Evolutionary conservation across 2,113 vertebrate species (phyloP), one percentile per base, ranked within the genome.

Genomic region (Oceanites oceanicus): DNA sequence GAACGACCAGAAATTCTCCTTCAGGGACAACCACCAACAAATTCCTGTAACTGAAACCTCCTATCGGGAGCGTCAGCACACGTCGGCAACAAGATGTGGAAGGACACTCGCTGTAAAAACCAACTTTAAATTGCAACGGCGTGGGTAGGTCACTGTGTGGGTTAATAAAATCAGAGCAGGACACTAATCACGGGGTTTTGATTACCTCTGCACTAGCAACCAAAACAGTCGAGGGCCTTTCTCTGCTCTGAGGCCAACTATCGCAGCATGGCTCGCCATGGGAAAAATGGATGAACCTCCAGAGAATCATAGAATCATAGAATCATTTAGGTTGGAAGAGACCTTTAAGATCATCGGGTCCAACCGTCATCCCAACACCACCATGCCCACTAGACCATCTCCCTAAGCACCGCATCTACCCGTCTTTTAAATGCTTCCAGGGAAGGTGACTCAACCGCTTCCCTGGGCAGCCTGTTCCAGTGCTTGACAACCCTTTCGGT

Each of bases 141-240:
- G 4, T 17, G 44, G 44, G 50, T 5, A 32, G 81, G 52, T 34
- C 36, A 15, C n/a, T 8, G 32, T 5, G n/a, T 0, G 5, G 81
- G 73, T 42, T 23, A 10, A 23, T 9, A 6, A 32, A 36, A 34
- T 7, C 40, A 19, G 56, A 52, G 38, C 15, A 30, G 59, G 81
- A 38, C 17, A 6, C 9, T 6, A 13, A 16, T 3, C 7, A 7
- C 1, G 1, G 26, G 27, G 22, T 1, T 44, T 27, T 13, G 25
- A 16, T 52, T 13, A 55, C 26, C 18, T 38, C 81, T 8, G 19
- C 34, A 11, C 11, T 1, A 32, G 26, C 16, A 68, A 16, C 11
- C 11, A 10, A 32, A 17, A 14, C 0, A 6, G 8, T 2, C 3
- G 3, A 61, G 55, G 26, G 55, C 10, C 44, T 5, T 23, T 23